These are phyloP conservation scores for Diorhabda sublineata DNA, from an alignment of 1,140 invertebrate genomes.

Conservation along the genomic window DNA sequence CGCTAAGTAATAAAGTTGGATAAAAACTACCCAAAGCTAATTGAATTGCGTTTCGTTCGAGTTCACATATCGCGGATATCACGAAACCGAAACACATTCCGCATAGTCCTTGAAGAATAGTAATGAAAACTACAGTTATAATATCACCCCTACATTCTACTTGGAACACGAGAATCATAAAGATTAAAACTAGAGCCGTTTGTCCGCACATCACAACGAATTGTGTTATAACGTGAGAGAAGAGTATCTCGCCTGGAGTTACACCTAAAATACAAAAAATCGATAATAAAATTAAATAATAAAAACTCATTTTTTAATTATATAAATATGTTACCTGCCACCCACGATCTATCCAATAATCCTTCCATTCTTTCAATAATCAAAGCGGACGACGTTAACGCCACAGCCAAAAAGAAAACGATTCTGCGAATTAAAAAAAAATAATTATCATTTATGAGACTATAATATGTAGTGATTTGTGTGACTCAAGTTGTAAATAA, in stretches of 20 bases:
- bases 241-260: constrained; percentile 81
- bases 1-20: constrained; percentile 84
- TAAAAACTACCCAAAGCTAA: constrained; percentile 91
- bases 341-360: constrained; percentile 83
- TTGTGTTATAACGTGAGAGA: constrained; percentile 89
- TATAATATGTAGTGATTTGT: too few relatives aligned
- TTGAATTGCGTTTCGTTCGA: constrained; percentile 92
- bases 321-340: constrained; percentile 50
- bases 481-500: too few relatives aligned
- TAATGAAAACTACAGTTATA: constrained; percentile 76
- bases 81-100: constrained; percentile 94
- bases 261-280: constrained; percentile 59
- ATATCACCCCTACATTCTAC: constrained; percentile 83
- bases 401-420: constrained; percentile 91
- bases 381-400: constrained; percentile 85
- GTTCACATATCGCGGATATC: constrained; percentile 87
- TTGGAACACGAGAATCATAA: constrained; percentile 85
- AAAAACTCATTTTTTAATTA: not conserved
- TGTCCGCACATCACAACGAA: constrained; percentile 92
- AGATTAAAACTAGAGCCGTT: constrained; percentile 79
- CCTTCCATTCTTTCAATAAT: constrained; percentile 84
- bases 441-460: too few relatives aligned
- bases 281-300: not conserved
- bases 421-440: constrained; percentile 60
- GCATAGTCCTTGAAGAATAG: constrained; percentile 82